Percentiles rank a stretch among this genome's conserved stretches.
Conservation (phyloP, 2,113 vertebrate species). For the rabbit (Oryctolagus cuniculus) region DNA sequence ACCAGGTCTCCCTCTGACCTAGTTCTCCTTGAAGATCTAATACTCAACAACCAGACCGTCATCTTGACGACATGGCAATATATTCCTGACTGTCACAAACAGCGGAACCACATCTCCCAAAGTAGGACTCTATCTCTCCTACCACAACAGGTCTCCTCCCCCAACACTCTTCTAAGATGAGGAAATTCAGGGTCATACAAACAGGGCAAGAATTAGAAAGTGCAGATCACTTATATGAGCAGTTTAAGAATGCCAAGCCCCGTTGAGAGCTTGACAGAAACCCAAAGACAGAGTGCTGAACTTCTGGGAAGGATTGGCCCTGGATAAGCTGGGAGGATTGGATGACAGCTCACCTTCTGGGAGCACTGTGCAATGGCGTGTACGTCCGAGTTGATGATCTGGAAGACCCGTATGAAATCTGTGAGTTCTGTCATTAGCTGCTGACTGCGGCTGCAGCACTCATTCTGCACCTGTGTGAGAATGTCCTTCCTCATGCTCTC, state of each 20-base stretch:
- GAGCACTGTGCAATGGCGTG: slow-evolving; percentile 85
- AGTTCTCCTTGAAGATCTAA: background rate
- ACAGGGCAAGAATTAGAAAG: background rate
- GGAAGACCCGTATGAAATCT: slow-evolving; percentile 78
- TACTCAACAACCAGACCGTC: background rate
- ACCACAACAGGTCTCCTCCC: background rate
- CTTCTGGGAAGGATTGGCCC: background rate
- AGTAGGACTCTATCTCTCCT: background rate
- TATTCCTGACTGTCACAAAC: background rate
- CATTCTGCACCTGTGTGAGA: slow-evolving; percentile 79
- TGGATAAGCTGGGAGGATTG: background rate
- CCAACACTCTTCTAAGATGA: background rate
- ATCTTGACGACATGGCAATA: background rate
- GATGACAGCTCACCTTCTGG: slow-evolving; percentile 83
- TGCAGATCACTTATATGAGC: background rate
- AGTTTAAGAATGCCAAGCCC: background rate
- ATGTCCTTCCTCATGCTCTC: slow-evolving; percentile 83
- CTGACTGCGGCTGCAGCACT: slow-evolving; percentile 83
- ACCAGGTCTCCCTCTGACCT: background rate
- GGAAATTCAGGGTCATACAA: background rate
- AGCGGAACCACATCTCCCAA: background rate
- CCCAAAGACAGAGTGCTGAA: background rate
- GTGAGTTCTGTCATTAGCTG: slow-evolving; percentile 85
- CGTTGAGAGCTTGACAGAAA: background rate
- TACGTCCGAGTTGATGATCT: slow-evolving; percentile 82